Conservation (phyloP, 2,888 invertebrate species). For the Hirtodrosophila trivittata region DNA sequence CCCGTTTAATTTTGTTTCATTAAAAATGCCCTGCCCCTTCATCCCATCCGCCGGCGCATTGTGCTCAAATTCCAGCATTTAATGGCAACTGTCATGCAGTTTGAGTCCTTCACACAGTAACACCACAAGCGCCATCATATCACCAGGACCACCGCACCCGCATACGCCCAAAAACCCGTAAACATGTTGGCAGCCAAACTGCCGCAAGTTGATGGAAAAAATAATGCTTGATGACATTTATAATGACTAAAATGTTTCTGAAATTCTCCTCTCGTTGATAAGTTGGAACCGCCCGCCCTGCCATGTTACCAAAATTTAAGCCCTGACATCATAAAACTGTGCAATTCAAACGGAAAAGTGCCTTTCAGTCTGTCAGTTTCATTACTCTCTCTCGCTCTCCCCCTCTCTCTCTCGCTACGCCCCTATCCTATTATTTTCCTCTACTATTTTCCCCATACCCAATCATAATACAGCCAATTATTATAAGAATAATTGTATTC, state of each 20-base stretch:
- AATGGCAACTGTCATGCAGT: slow-evolving; percentile 53
- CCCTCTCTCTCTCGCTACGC: too few species aligned
- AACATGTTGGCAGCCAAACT: slow-evolving; percentile 53
- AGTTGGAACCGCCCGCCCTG: background rate
- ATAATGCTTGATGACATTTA: slow-evolving; percentile 75
- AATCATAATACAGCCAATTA: too few species aligned
- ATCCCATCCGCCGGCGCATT: slow-evolving; percentile 26
- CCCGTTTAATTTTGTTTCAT: slow-evolving; percentile 71
- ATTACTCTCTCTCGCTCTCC: too few species aligned
- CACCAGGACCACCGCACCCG: background rate
- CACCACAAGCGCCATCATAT: background rate
- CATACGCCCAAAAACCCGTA: slow-evolving; percentile 42
- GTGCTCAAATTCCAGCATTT: slow-evolving; percentile 42
- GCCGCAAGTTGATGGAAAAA: slow-evolving; percentile 68
- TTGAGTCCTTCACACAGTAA: slow-evolving; percentile 10
- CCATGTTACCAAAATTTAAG: slow-evolving; percentile 41
- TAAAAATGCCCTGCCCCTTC: slow-evolving; percentile 51
- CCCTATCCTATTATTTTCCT: too few species aligned
- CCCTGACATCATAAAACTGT: slow-evolving; percentile 50
- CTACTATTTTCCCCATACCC: too few species aligned
- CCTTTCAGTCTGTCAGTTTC: slow-evolving; percentile 25
- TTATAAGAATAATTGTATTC: too few species aligned
- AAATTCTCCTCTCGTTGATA: slow-evolving; percentile 25
- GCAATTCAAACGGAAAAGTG: slow-evolving; percentile 38
- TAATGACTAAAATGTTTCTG: slow-evolving; percentile 67